Evolutionary conservation across 2,113 vertebrate species (phyloP), one percentile per base, ranked within the genome.

Genomic region (Leucosticte australis): DNA sequence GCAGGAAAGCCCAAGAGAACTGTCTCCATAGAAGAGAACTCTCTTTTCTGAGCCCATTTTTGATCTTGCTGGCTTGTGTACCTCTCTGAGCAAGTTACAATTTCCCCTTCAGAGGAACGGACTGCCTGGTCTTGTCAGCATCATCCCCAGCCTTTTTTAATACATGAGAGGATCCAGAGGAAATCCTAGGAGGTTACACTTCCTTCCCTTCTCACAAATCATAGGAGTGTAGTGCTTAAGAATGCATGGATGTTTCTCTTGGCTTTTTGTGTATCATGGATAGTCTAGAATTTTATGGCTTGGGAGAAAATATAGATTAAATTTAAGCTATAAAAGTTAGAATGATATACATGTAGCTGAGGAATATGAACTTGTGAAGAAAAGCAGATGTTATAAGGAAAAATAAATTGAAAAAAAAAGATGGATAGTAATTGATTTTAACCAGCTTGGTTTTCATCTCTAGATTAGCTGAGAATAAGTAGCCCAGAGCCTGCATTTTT

Each of bases 111-210:
- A 59, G 80, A 85, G 50, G 44, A 82, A 16, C 2, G 9, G 62
- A 56, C 88, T 77, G 55, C 71, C 63, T 94, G 75, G 63, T 73
- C 46, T 46, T 83, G 57, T 60, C 71, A 74, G 20, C 23, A 5
- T 86, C 69, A 50, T 80, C 82, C 67, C 65, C 41, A 70, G 79
- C 31, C 73, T 88, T 89, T 87, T 49, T 3, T 35, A 86, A 92
- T 68, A 75, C 68, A 60, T 21, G 9, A n/a, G 59, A 70, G 84
- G 65, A 60, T 49, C 39, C 81, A 79, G 82, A 94, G 95, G 94
- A 96, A 96, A 92, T 92, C 73, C 87, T 89, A 88, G 74, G 94
- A 92, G 63, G 78, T 89, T 69, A 83, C 52, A 19, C 82, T 97
- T 96, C 89, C 95, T 96, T 97, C 71, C 65, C 13, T 84, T 59